Evolutionary conservation across 2,113 vertebrate genomes (phyloP).

Genomic region (Silurus asotus): DNA sequence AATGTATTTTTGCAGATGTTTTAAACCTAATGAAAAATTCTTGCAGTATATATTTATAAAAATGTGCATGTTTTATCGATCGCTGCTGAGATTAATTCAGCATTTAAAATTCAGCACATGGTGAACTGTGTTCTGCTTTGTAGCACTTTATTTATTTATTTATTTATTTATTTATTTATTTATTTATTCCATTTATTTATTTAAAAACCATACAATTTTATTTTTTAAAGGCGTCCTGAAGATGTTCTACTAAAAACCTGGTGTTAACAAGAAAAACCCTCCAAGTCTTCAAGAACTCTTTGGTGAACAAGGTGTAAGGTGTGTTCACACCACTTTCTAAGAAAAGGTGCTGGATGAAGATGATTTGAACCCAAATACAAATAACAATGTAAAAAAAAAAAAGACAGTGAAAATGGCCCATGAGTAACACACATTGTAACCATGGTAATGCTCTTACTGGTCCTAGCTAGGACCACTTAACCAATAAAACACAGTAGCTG

Average conservation of each 20-base stretch:
- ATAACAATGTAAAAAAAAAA: not conserved
- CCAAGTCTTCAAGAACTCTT: not conserved
- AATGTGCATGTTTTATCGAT: not conserved
- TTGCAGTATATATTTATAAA: slow-evolving; percentile 2
- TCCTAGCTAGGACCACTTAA: not conserved
- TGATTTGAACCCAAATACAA: not conserved
- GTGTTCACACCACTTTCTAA: not conserved
- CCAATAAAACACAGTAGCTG: not conserved
- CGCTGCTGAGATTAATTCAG: not conserved
- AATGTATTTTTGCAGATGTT: not conserved
- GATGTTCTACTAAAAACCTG: not conserved
- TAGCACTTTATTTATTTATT: not conserved
- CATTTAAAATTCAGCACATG: slow-evolving; percentile 2
- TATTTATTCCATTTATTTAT: not conserved
- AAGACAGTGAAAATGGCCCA: not conserved
- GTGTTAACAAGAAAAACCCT: not conserved
- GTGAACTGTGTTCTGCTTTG: not conserved
- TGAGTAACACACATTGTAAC: not conserved
- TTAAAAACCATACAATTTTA: not conserved
- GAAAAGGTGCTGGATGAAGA: not conserved
- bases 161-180: not conserved
- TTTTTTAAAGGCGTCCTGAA: not conserved
- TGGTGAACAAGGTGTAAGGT: not conserved
- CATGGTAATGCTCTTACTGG: not conserved
- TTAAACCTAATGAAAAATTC: not conserved